Conservation (phyloP, 2,888 invertebrate genomes). For the Drosophila greeni region DNA sequence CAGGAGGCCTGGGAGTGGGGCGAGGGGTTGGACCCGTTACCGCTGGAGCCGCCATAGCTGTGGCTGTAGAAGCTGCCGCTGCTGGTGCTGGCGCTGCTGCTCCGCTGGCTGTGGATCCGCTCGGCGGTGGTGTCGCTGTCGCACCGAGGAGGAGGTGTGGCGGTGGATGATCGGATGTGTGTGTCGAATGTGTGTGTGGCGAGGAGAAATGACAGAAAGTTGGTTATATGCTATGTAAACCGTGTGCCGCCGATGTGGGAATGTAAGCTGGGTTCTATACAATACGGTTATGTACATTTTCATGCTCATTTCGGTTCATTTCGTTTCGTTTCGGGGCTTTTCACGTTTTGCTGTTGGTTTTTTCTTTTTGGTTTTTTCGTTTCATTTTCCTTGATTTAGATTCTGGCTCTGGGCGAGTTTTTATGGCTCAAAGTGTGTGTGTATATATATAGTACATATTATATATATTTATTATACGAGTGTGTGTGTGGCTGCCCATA, state of each 20-base stretch:
- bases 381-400: conserved; percentile 31
- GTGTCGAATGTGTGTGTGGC: background rate
- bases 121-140: background rate
- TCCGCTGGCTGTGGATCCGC: background rate
- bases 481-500: conserved; percentile 18
- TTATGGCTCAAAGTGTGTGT: conserved; percentile 21
- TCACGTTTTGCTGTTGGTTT: background rate
- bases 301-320: conserved; percentile 1
- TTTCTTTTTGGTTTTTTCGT: background rate
- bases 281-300: conserved; percentile 7
- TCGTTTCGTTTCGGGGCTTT: background rate
- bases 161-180: background rate
- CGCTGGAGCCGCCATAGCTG: background rate
- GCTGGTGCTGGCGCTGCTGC: conserved; percentile 10
- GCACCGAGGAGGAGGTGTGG: background rate
- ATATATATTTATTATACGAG: background rate
- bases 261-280: background rate
- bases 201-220: conserved; percentile 22
- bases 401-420: conserved; percentile 7
- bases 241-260: background rate
- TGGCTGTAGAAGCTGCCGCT: background rate
- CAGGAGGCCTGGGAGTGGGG: background rate
- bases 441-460: conserved; percentile 14
- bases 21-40: background rate
- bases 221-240: conserved; percentile 1